Conservation (phyloP, 2,888 invertebrate genomes). For the Clepsis dumicolana region DNA sequence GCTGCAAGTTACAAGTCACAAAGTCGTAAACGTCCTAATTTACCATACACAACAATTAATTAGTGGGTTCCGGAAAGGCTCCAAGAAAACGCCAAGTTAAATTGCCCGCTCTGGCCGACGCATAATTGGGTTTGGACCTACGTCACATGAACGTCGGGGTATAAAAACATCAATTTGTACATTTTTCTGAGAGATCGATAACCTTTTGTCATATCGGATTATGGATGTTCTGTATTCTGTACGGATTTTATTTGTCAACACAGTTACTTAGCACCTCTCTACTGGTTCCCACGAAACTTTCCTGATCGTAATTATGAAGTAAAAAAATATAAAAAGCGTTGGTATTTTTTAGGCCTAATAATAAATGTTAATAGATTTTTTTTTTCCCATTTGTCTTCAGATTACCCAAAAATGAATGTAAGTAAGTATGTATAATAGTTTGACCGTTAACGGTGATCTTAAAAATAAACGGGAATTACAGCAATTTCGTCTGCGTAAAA, state of each 20-base stretch:
- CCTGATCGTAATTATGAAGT: too few relatives aligned
- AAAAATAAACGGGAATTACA: too few relatives aligned
- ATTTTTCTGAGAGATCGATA: slow-evolving; percentile 1
- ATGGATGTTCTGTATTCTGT: background rate
- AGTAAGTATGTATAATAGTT: too few relatives aligned
- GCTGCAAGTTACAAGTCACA: background rate
- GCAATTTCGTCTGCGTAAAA: too few relatives aligned
- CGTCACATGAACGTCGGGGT: slow-evolving; percentile 1
- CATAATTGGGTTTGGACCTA: background rate
- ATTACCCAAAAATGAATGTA: too few relatives aligned
- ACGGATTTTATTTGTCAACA: background rate
- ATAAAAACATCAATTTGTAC: background rate
- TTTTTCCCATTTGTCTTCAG: too few relatives aligned
- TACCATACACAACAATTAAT: slow-evolving; percentile 2
- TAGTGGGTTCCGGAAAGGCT: background rate
- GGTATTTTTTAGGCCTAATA: too few relatives aligned
- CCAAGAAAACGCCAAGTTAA: slow-evolving; percentile 3
- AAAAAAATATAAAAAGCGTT: too few relatives aligned
- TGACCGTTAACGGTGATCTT: too few relatives aligned
- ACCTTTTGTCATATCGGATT: background rate
- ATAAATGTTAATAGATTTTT: too few relatives aligned
- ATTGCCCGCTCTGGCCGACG: background rate
- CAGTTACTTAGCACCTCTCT: too few relatives aligned
- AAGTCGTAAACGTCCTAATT: slow-evolving; percentile 1
- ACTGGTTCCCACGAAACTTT: too few relatives aligned